Base-by-base conservation (phyloP, 2,888 invertebrate species). In the Nomada flava region DNA sequence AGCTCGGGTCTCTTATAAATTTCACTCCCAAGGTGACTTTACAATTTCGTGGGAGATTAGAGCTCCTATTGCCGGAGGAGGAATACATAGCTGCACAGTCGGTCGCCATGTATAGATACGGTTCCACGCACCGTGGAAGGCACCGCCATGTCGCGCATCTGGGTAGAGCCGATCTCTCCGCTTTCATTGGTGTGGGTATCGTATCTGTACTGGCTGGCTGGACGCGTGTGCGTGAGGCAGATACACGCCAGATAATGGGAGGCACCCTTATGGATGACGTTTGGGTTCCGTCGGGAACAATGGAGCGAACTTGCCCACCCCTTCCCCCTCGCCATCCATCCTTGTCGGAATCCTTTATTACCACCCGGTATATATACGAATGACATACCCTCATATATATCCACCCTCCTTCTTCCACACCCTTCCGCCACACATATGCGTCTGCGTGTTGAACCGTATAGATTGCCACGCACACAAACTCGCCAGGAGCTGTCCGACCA, bases 321-420 rank as follows among this genome's bases (percentile, higher is more conserved):
- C 15, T 82, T 84, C 79, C 83, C 88, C 86, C 82, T 82, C 79
- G 84, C 86, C 90, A 91, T 92, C 90, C 91, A 91, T 93, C 92
- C 92, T 92, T 91, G 91, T 92, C 90, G 90, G 91, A 93, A 92
- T 93, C 93, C 92, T 93, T 92, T 93, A 93, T 93, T 93, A 89
- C 90, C 84, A 86, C 86, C 85, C 86, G 81, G 83, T 83, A 78
- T 84, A 89, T 88, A 88, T 88, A 89, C 84, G 80, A 78, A 84
- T 71, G 70, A 64, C 74, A 60, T 86, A 84, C 84, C 79, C 86
- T 81, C 83, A 76, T 88, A 86, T 85, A 87, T 82, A 77, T 76
- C 72, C 83, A 68, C 64, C 83, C 83, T 79, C 83, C 83, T 79
- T 42, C 73, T 42, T 36, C 53, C 64, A 23, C 36, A 36, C 47